phyloP scores from a whole-genome alignment of 2,888 invertebrate species.

The Bellardia bayeri region DNA sequence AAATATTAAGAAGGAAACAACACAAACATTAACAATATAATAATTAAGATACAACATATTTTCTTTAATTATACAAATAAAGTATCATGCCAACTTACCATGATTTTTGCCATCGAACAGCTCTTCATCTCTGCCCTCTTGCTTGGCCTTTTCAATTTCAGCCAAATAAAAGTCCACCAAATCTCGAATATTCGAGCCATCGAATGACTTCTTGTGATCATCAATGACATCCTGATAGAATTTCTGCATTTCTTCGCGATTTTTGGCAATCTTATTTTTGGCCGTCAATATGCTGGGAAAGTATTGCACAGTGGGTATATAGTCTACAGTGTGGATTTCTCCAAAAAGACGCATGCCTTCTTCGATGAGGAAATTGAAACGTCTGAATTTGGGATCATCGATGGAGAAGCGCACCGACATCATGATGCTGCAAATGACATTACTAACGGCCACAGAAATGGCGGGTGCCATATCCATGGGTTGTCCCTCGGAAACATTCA shows the following conservation, averaged over 20 bases:
- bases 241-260: slow-evolving; percentile 92
- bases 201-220: slow-evolving; percentile 91
- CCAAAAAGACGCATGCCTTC: slow-evolving; percentile 96
- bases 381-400: slow-evolving; percentile 90
- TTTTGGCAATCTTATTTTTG: slow-evolving; percentile 87
- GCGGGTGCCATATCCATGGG: slow-evolving; percentile 90
- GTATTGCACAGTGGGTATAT: slow-evolving; percentile 91
- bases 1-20: slow-evolving; percentile 34
- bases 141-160: slow-evolving; percentile 93
- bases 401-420: slow-evolving; percentile 94
- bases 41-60: no score
- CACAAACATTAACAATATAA: no score
- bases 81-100: slow-evolving; percentile 86
- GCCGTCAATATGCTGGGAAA: slow-evolving; percentile 87
- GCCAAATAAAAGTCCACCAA: slow-evolving; percentile 93
- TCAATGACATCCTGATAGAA: slow-evolving; percentile 94
- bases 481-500: slow-evolving; percentile 87
- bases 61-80: no score
- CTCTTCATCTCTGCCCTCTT: slow-evolving; percentile 89
- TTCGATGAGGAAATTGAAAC: slow-evolving; percentile 94
- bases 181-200: slow-evolving; percentile 91
- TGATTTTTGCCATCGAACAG: slow-evolving; percentile 94
- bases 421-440: slow-evolving; percentile 95
- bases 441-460: slow-evolving; percentile 92
- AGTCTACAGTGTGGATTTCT: slow-evolving; percentile 92